These are phyloP conservation scores for Pantala flavescens DNA, from an alignment of 1,140 invertebrate genomes.

Conservation along the genomic window DNA sequence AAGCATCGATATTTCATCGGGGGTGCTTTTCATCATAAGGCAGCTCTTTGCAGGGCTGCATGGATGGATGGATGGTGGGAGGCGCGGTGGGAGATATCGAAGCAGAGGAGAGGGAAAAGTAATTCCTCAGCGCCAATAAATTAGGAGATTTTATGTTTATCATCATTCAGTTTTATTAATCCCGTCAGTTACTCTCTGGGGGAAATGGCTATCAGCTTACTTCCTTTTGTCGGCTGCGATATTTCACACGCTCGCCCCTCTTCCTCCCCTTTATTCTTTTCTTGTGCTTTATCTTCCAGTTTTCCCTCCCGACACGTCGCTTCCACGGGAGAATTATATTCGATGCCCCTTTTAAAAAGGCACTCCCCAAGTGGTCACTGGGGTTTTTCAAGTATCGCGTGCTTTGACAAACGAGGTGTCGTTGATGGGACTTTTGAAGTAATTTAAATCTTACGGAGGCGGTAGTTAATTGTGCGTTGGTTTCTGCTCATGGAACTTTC, in stretches of 20 bases:
- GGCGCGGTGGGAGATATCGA: background rate
- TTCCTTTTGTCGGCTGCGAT: conserved; percentile 4
- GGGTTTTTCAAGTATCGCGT: no score
- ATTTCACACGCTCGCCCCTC: background rate
- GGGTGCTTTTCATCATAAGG: background rate
- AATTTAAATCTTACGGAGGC: no score
- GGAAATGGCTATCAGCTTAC: conserved; percentile 5
- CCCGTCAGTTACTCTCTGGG: background rate
- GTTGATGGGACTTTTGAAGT: no score
- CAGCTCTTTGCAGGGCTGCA: background rate
- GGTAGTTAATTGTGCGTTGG: no score
- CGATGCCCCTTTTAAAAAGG: background rate
- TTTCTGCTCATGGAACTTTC: no score
- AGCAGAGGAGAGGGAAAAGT: background rate
- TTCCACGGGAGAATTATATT: background rate
- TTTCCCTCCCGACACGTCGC: background rate
- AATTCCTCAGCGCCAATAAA: conserved; percentile 5
- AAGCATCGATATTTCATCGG: conserved; percentile 1
- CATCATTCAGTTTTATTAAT: conserved; percentile 10
- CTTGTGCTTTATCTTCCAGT: background rate
- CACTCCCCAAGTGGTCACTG: no score
- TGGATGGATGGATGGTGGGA: background rate
- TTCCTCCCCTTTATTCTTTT: background rate
- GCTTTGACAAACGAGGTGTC: no score
- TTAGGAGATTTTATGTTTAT: conserved; percentile 10